Conservation (phyloP, 2,113 vertebrate species). For the Actenoides hombroni region DNA sequence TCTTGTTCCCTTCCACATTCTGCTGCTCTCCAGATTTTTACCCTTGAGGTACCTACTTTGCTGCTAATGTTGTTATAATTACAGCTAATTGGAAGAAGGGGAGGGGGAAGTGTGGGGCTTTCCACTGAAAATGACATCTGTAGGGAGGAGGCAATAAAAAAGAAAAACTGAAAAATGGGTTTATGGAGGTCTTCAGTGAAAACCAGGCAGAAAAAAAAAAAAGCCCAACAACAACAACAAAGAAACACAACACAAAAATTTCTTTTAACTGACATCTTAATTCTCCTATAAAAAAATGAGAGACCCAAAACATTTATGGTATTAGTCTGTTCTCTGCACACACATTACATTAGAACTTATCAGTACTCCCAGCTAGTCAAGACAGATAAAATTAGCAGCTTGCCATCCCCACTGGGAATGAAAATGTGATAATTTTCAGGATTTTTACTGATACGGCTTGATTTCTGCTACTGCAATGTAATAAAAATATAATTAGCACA, state of each 20-base stretch:
- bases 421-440: neutral
- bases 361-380: neutral
- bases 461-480: neutral
- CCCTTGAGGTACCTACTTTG: conserved; percentile 25
- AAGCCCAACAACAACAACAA: too few species aligned
- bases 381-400: conserved; percentile 36
- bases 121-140: neutral
- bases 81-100: conserved; percentile 41
- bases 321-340: neutral
- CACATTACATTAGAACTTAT: neutral
- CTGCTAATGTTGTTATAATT: conserved; percentile 48
- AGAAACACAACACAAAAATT: too few species aligned
- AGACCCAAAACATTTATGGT: neutral
- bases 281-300: conserved; percentile 2
- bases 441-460: neutral
- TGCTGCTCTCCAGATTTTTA: conserved; percentile 52
- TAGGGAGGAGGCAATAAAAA: accelerated
- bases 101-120: neutral
- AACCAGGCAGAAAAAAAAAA: neutral
- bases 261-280: neutral
- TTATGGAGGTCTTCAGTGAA: conserved; percentile 17
- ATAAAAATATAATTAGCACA: neutral
- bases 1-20: neutral
- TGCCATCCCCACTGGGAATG: neutral
- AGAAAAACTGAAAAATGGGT: neutral